Conservation (phyloP, 2,113 vertebrate species). For the Nothoprocta pentlandii region DNA sequence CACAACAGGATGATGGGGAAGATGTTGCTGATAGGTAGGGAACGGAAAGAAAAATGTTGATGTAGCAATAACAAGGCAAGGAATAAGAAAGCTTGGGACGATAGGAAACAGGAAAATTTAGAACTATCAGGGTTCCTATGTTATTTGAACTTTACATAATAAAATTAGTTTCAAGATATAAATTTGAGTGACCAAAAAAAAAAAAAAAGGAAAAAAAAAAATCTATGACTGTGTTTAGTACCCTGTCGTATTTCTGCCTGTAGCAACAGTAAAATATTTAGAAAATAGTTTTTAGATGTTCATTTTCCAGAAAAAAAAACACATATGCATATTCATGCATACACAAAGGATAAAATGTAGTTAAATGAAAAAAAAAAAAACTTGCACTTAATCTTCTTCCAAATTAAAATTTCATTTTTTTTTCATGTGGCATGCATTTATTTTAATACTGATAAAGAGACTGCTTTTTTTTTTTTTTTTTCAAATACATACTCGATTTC, state of each 20-base stretch:
- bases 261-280: background rate
- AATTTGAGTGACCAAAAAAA: background rate
- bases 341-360: background rate
- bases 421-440: background rate
- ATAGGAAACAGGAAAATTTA: background rate
- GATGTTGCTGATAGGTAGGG: background rate
- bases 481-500: background rate
- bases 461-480: background rate
- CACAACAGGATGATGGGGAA: background rate
- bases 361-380: background rate
- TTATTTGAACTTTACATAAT: background rate
- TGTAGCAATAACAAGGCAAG: background rate
- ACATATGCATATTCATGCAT: rapidly evolving
- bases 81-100: background rate
- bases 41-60: background rate
- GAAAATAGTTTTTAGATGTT: background rate
- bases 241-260: background rate
- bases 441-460: background rate
- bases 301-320: background rate
- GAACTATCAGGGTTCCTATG: background rate
- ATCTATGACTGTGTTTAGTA: background rate
- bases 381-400: background rate
- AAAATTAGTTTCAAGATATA: background rate
- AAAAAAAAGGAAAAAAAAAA: background rate
- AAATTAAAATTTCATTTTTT: background rate